Base-by-base conservation (phyloP, 2,113 vertebrate species). In the Sialia sialis region DNA sequence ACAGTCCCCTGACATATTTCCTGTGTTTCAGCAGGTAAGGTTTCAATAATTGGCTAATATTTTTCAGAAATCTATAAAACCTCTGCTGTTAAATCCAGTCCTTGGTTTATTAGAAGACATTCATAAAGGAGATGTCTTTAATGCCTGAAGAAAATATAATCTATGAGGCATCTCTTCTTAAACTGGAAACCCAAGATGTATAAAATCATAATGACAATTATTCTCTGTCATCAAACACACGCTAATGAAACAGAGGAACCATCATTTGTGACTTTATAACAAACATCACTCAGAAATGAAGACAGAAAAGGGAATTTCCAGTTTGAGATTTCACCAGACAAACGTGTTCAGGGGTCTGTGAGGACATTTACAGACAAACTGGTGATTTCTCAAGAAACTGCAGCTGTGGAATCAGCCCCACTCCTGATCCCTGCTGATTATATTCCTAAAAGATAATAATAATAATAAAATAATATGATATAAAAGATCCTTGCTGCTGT, bases 11-110 rank as follows among this genome's bases (percentile, higher is more conserved):
- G 9, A 48, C 44, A 36, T 62, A 23, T 36, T 32, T 81, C 82
- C 64, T 67, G n/a, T 1, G 3, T 88, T 80, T 59, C 92, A 87
- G 62, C 74, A 78, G 83, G 78, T 32, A 6, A 62, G 46, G 60
- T 87, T 85, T 27, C 91, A 94, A 79, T 83, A 92, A 87, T 80
- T 94, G 81, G 29, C 67, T 51, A 59, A 74, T 81, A 76, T 90
- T 90, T 86, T 75, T 2, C 73, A 90, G 36, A 78, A 88, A 92
- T 80, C 7, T 41, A 63, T 90, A 83, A 89, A 90, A 32, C 21
- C 30, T 51, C 19, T 19, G 29, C 74, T 38, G 8, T 55, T 48
- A 89, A 90, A 91, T 59, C 64, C 78, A 58, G 51, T 13, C 55
- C 55, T 81, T 58, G 39, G 38, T 22, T 91, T 60, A 84, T 36